phyloP scores from a whole-genome alignment of 1,140 invertebrate species.

The Drosophila leontia region DNA sequence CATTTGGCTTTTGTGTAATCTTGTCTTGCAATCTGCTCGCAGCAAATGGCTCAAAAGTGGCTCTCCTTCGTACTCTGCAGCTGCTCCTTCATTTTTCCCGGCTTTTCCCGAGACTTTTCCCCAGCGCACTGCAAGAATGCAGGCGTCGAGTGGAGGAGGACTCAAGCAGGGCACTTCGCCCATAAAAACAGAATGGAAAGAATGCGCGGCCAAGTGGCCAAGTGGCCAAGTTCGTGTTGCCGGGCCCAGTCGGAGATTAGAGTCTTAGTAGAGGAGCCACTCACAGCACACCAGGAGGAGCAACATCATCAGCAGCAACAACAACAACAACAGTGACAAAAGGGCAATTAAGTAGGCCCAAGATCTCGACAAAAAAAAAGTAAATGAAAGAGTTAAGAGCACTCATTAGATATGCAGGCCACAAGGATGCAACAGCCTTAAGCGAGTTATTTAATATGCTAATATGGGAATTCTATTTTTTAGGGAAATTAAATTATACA shows the following conservation, averaged over 20 bases:
- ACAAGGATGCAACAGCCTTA: conserved; percentile 4
- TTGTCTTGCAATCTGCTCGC: conserved; percentile 71
- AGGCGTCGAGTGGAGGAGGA: conserved; percentile 69
- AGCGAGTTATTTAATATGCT: not conserved
- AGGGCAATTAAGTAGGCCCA: conserved; percentile 47
- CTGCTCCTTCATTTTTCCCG: conserved; percentile 6
- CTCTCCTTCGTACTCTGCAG: conserved; percentile 12
- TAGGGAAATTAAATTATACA: not conserved
- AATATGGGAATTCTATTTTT: not conserved
- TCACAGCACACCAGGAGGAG: conserved; percentile 34
- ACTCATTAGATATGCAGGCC: not conserved
- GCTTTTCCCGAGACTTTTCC: conserved; percentile 37
- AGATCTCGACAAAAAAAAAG: conserved; percentile 1
- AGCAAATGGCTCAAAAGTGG: conserved; percentile 78
- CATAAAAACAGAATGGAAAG: conserved; percentile 73
- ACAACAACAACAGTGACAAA: conserved; percentile 22
- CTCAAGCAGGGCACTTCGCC: conserved; percentile 75
- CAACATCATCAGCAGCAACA: conserved; percentile 5
- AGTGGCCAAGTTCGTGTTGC: conserved; percentile 76
- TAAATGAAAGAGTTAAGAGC: conserved; percentile 17
- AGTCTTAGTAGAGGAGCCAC: conserved; percentile 45
- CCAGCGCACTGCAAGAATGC: conserved; percentile 60
- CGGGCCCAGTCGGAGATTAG: conserved; percentile 61
- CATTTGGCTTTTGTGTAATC: conserved; percentile 66
- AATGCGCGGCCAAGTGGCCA: conserved; percentile 78